A percentile compares a stretch with the other conserved stretches of the same genome.
Evolutionary conservation across 2,888 invertebrate genomes (phyloP).

Genomic region (Galerucella calmariensis): DNA sequence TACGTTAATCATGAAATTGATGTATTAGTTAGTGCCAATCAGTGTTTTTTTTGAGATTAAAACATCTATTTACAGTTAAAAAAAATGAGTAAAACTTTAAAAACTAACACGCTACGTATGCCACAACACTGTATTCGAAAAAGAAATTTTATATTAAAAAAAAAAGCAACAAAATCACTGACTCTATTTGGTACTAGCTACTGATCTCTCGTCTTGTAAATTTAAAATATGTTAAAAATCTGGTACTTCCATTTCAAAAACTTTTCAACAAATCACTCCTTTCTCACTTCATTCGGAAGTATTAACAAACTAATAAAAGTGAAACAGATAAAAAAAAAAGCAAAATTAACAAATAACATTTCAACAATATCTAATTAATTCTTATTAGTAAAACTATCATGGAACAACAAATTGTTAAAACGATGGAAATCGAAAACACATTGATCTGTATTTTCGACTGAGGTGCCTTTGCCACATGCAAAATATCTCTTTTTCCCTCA

Average conservation of each 20-base stretch:
- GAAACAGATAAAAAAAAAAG: conserved; percentile 14
- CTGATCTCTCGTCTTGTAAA: conserved; percentile 6
- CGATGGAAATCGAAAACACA: not conserved
- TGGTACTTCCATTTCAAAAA: conserved; percentile 5
- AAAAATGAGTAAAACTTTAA: not conserved
- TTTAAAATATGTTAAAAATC: conserved; percentile 21
- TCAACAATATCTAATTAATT: conserved; percentile 16
- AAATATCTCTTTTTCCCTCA: too few species aligned
- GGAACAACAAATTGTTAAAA: conserved; percentile 17
- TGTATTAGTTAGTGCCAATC: conserved; percentile 4
- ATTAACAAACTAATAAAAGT: conserved; percentile 16
- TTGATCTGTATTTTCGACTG: too few species aligned
- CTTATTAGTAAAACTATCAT: conserved; percentile 22
- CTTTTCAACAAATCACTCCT: conserved; percentile 8
- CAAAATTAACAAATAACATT: conserved; percentile 19
- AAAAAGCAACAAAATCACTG: conserved; percentile 7
- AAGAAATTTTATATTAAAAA: not conserved
- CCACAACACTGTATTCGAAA: not conserved
- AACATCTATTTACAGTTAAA: not conserved
- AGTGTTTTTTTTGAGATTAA: conserved; percentile 4
- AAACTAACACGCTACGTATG: not conserved
- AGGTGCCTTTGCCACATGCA: too few species aligned
- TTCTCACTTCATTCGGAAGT: conserved; percentile 13
- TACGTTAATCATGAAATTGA: not conserved
- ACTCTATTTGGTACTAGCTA: conserved; percentile 18